Conservation (phyloP, 2,888 invertebrate genomes). For the Leucophenga maculata region DNA sequence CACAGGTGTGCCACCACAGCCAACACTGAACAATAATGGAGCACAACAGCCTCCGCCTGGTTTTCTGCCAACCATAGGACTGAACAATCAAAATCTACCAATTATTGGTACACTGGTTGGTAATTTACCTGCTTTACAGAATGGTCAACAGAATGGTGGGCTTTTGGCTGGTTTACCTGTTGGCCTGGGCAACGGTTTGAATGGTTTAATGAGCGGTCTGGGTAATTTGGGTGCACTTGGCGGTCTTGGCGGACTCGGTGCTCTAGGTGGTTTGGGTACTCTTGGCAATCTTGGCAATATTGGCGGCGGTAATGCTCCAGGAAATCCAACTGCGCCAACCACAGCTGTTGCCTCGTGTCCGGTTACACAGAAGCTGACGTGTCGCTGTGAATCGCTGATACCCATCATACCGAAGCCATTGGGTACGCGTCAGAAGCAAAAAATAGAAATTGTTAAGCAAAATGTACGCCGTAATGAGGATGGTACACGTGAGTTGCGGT, state of each 20-base stretch:
- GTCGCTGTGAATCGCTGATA: constrained; percentile 56
- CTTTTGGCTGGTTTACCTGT: constrained; percentile 38
- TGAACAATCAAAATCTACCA: constrained; percentile 51
- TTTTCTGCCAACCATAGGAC: constrained; percentile 49
- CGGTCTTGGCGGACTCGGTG: constrained; percentile 39
- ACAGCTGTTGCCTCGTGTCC: constrained; percentile 44
- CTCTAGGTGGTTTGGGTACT: constrained; percentile 43
- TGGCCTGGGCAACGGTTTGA: constrained; percentile 39
- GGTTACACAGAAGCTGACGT: constrained; percentile 52
- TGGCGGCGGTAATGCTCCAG: constrained; percentile 8
- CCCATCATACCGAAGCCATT: constrained; percentile 32
- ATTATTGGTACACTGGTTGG: constrained; percentile 58
- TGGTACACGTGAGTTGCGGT: constrained; percentile 56
- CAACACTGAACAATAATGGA: background rate
- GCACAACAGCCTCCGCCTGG: constrained; percentile 30
- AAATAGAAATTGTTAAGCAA: constrained; percentile 53
- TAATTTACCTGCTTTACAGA: constrained; percentile 44
- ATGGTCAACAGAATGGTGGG: constrained; percentile 15
- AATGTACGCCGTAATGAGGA: constrained; percentile 50
- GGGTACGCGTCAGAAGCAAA: constrained; percentile 35
- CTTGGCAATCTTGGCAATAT: constrained; percentile 42
- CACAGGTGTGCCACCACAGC: background rate
- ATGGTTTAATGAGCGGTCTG: constrained; percentile 6
- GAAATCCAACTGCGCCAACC: background rate
- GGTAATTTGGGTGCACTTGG: constrained; percentile 29